A percentile compares a stretch with the other conserved stretches of the same genome.
These are phyloP conservation scores for Istiophorus platypterus DNA, from an alignment of 2,113 vertebrate species.

Conservation along the genomic window DNA sequence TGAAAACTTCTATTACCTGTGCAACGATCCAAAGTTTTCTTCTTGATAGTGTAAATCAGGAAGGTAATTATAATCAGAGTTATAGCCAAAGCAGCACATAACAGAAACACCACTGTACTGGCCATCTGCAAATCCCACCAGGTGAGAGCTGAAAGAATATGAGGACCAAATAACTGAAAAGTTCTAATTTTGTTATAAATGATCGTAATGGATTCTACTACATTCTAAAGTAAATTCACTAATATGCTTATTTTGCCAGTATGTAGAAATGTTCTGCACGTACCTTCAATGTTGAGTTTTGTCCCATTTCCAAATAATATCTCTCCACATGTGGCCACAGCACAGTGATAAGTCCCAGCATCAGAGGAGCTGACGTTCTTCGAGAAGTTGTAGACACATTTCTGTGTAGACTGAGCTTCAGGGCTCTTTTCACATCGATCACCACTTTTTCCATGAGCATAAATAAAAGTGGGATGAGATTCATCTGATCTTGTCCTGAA, in stretches of 20 bases:
- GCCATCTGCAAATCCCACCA: background rate
- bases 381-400: conserved; percentile 46
- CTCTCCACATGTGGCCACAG: conserved; percentile 53
- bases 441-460: conserved; percentile 5
- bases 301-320: conserved; percentile 66
- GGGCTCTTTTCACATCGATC: conserved; percentile 15
- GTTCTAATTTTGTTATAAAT: too few species aligned
- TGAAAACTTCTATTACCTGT: conserved; percentile 14
- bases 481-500: conserved; percentile 31
- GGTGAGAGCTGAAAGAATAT: conserved; percentile 3
- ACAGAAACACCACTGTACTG: background rate
- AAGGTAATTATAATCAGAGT: conserved; percentile 10
- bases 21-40: background rate
- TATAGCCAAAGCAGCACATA: conserved; percentile 5
- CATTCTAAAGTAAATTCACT: too few species aligned
- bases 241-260: background rate
- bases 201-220: too few species aligned
- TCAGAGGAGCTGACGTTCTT: conserved; percentile 57
- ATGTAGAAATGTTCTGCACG: background rate
- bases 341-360: conserved; percentile 66
- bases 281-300: conserved; percentile 55
- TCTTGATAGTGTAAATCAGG: conserved; percentile 7
- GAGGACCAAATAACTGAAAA: background rate
- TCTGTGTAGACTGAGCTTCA: background rate
- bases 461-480: conserved; percentile 10